Evolutionary conservation across 2,113 vertebrate genomes (phyloP).

Genomic region (Abramis brama): DNA sequence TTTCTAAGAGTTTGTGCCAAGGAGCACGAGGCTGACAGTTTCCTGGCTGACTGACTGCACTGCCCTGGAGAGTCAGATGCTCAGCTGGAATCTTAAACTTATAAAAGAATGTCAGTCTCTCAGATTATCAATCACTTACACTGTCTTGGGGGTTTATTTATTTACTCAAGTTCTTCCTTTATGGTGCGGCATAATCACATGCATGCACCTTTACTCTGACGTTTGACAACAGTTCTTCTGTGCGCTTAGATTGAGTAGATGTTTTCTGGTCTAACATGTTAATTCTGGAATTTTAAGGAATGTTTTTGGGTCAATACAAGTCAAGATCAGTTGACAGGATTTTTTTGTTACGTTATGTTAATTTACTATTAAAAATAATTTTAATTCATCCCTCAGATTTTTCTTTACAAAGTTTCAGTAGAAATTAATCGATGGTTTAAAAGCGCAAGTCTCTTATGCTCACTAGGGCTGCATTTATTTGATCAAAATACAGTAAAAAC

Average conservation of each 20-base stretch:
- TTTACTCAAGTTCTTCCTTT: background rate
- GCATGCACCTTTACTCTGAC: background rate
- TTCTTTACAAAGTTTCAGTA: too few relatives aligned
- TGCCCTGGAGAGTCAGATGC: constrained; percentile 6
- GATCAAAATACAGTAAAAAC: background rate
- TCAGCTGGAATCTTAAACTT: background rate
- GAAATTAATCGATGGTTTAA: background rate
- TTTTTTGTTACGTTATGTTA: too few relatives aligned
- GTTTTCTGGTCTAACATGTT: too few relatives aligned
- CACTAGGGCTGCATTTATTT: background rate
- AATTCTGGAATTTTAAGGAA: too few relatives aligned
- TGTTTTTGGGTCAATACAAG: too few relatives aligned
- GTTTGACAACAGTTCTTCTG: background rate
- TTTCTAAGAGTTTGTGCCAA: background rate
- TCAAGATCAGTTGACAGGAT: too few relatives aligned
- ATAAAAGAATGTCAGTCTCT: background rate
- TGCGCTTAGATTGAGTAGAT: background rate
- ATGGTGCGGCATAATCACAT: background rate
- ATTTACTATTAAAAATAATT: too few relatives aligned
- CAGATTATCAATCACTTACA: background rate
- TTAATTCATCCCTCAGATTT: too few relatives aligned
- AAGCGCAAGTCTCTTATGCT: background rate
- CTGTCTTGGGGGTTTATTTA: background rate
- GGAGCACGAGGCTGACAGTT: background rate
- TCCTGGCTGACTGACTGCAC: constrained; percentile 17